These are phyloP conservation scores for Julus scandinavius DNA, from an alignment of 2,888 invertebrate genomes.

Conservation along the genomic window DNA sequence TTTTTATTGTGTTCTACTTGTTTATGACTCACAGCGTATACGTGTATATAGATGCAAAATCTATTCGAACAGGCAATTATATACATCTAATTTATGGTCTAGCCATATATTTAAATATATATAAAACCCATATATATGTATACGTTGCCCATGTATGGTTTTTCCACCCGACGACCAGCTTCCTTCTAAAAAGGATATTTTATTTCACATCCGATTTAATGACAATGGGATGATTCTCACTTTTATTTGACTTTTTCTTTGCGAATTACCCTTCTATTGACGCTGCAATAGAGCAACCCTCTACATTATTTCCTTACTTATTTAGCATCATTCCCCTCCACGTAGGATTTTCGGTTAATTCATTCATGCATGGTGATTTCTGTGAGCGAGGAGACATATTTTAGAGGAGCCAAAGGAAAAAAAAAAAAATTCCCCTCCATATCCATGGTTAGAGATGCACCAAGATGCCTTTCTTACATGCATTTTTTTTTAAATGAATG, in stretches of 20 bases:
- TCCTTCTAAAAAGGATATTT: too few species aligned
- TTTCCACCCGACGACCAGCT: too few species aligned
- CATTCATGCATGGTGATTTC: slow-evolving; percentile 27
- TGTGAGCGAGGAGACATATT: slow-evolving; percentile 4
- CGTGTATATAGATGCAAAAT: too few species aligned
- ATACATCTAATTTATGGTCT: too few species aligned
- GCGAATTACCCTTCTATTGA: slow-evolving; percentile 6
- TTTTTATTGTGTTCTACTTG: too few species aligned
- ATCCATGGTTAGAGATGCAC: background rate
- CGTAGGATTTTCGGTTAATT: slow-evolving; percentile 19
- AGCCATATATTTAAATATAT: too few species aligned
- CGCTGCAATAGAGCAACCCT: background rate
- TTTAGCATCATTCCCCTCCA: slow-evolving; percentile 17
- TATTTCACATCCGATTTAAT: too few species aligned
- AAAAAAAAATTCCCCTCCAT: background rate
- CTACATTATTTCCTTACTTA: slow-evolving; percentile 21
- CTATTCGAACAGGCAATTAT: too few species aligned
- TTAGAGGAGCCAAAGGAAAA: background rate
- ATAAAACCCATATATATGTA: too few species aligned
- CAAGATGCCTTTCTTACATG: slow-evolving; percentile 1
- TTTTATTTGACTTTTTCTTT: background rate
- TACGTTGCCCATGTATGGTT: too few species aligned
- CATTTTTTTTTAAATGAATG: background rate
- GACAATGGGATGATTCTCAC: too few species aligned
- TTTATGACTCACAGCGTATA: too few species aligned